Evolutionary conservation across 2,113 vertebrate species (phyloP), one percentile per base, ranked within the genome.

Genomic region (Hiodon tergisus): DNA sequence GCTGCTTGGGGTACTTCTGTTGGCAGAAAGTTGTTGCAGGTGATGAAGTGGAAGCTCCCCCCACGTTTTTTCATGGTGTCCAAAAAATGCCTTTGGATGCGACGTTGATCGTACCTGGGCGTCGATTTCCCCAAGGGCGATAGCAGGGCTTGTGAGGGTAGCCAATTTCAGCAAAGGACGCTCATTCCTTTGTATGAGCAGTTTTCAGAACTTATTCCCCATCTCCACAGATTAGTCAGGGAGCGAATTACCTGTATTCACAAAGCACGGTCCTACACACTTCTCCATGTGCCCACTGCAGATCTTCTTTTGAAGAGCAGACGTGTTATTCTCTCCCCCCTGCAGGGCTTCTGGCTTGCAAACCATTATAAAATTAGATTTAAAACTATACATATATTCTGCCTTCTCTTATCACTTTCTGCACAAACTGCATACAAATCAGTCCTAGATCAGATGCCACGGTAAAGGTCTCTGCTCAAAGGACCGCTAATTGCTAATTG

Each of bases 371-470:
- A 88, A 89, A 89, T 88, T 83, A 80, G 85, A 87, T 85, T 86
- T 83, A 80, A 84, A 85, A 82, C 81, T 82, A 82, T 71, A 83
- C 79, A 87, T 88, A 82, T 80, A 86, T 83, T 83, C 81, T 60
- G 77, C 83, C 76, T 81, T 69, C 79, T 83, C 84, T 89, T 90
- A 88, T 89, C 86, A 83, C 83, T 69, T 76, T 85, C 81, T 84
- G 84, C 85, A 89, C 85, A 87, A 88, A 82, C 81, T 73, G 87
- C 86, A 88, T 87, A 88, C 82, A 87, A 87, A 90, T 88, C 86
- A 86, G 83, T 77, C 81, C 63, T n/a, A 75, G 83, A 87, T 87
- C 87, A 86, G 78, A 85, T 79, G 77, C 72, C 78, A 77, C 74
- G 62, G 85, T 76, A 81, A 83, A 84, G 78, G 83, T 85, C 85